Evolutionary conservation across 2,888 invertebrate species (phyloP), one percentile per base, ranked within the genome.

Genomic region (Tridacna gigas): DNA sequence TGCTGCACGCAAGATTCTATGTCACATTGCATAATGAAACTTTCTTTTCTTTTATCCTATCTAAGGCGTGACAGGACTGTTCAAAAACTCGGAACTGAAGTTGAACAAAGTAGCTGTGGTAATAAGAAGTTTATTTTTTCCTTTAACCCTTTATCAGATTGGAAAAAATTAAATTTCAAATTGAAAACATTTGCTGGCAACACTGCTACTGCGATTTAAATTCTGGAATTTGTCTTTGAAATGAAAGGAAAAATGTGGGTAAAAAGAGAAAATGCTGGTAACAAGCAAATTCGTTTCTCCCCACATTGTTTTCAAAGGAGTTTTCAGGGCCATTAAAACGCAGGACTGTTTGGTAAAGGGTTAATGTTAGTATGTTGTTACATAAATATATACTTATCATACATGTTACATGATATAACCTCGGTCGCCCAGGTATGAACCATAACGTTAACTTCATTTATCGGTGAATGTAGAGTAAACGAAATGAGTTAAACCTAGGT

Each of bases 21-120:
- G 37, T 37, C 37, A 37, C 37, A 37, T 37, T 7, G 7, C 7
- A 37, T 37, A 37, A 37, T 37, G 7, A 37, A 37, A 37, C 2
- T 37, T 7, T 4, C 7, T 37, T 37, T 37, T 37, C 37, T 37
- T 37, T 37, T 7, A 7, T 37, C 7, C 2, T 4, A 37, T 69
- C 45, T 25, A 69, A 71, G 71, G 71, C 5, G 71, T 71, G 12
- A 71, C 71, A 3, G 71, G 71, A 3, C 51, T 71, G 56, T 71
- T 71, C 71, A 22, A 47, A 15, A 26, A 22, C 4, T 71, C 71
- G 71, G 48, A 71, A 47, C 25, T 71, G 71, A 71, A 51, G 51
- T 51, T 71, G 51, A 71, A 71, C 47, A 71, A 71, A 71, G 71
- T 71, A 20, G 71, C 71, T 71, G 71, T 71, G 71, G 71, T 71